Conservation (phyloP, 2,888 invertebrate species). For the Orgyia antiqua region DNA sequence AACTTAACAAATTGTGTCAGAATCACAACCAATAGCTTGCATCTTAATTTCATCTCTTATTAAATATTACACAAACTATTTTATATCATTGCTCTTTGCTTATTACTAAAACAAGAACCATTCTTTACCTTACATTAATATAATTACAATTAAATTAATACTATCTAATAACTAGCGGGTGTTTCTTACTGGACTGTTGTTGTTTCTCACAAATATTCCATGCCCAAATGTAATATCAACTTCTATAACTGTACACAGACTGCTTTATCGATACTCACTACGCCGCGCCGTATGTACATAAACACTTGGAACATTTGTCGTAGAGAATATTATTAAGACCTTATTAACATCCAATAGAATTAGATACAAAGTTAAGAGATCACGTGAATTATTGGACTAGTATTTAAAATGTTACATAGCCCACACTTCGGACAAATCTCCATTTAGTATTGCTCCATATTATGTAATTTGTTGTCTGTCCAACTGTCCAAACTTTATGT, state of each 20-base stretch:
- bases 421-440: conserved; percentile 11
- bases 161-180: conserved; percentile 76
- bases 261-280: conserved; percentile 16
- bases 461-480: conserved; percentile 9
- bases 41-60: conserved; percentile 74
- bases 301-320: conserved; percentile 17
- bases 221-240: conserved; percentile 45
- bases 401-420: conserved; percentile 18
- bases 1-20: conserved; percentile 77
- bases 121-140: conserved; percentile 71
- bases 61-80: conserved; percentile 77
- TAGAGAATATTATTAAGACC: conserved; percentile 19
- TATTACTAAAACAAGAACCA: conserved; percentile 75
- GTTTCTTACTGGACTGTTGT: conserved; percentile 67
- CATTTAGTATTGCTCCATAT: conserved; percentile 6
- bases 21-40: conserved; percentile 79
- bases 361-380: conserved; percentile 28
- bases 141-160: conserved; percentile 74
- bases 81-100: conserved; percentile 77
- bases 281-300: not conserved
- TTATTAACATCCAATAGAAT: conserved; percentile 24
- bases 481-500: conserved; percentile 14
- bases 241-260: conserved; percentile 36
- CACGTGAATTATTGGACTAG: conserved; percentile 23
- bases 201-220: conserved; percentile 46